These are phyloP conservation scores for Manis javanica DNA, from an alignment of 2,797 vertebrate genomes.

Conservation along the genomic window DNA sequence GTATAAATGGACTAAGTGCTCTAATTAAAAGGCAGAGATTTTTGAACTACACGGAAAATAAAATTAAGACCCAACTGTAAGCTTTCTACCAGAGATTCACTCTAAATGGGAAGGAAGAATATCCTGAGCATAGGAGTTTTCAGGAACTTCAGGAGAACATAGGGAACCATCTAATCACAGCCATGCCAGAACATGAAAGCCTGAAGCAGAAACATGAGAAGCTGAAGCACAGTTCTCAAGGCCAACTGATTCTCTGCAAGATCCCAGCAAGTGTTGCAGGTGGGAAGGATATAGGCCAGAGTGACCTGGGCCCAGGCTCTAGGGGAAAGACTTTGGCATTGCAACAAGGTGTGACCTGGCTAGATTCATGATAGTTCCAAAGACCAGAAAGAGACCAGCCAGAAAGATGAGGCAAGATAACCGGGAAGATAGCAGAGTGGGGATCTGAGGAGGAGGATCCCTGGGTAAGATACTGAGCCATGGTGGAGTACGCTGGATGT, in stretches of 20 bases:
- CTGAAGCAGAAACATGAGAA: background rate
- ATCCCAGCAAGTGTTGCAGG: background rate
- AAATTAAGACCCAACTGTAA: background rate
- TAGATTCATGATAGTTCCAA: background rate
- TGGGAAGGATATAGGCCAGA: background rate
- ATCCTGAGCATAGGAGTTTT: background rate
- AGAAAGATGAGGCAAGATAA: background rate
- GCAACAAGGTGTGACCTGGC: background rate
- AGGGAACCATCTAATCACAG: background rate
- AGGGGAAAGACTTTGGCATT: background rate
- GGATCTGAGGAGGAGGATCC: too few species aligned
- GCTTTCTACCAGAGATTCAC: background rate
- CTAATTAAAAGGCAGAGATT: conserved; percentile 42
- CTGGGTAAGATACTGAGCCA: background rate
- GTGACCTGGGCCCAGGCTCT: background rate
- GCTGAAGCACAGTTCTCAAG: background rate
- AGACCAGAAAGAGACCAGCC: background rate
- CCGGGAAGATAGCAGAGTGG: fast-evolving
- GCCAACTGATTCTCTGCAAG: background rate
- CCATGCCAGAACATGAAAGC: background rate
- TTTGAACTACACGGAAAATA: background rate
- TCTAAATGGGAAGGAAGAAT: background rate
- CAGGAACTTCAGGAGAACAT: background rate
- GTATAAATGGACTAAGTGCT: background rate
- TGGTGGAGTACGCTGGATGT: background rate